Conservation (phyloP, 2,797 vertebrate genomes). For the Simalia tracyae region DNA sequence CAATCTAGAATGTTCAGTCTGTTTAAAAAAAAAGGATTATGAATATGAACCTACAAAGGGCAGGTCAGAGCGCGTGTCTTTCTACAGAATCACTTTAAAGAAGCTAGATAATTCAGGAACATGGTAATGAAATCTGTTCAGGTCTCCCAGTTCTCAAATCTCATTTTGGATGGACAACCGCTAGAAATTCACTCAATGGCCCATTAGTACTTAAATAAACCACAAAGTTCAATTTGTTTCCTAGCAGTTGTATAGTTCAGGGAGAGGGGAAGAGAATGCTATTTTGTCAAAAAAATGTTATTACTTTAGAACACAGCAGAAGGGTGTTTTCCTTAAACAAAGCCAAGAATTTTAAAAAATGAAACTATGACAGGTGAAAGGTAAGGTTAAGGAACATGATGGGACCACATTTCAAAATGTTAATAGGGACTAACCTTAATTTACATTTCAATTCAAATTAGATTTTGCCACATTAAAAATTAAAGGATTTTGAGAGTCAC, state of each 20-base stretch:
- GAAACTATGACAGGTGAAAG: background rate
- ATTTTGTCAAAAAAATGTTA: background rate
- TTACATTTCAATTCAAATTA: background rate
- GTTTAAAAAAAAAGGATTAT: slow-evolving; percentile 34
- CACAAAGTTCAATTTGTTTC: background rate
- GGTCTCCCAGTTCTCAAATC: slow-evolving; percentile 26
- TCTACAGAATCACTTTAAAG: slow-evolving; percentile 33
- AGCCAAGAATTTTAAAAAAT: background rate
- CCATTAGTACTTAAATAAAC: background rate
- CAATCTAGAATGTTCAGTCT: slow-evolving; percentile 46
- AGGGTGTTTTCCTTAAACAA: background rate
- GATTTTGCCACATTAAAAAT: background rate
- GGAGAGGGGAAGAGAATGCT: too few relatives aligned
- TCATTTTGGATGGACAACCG: slow-evolving; percentile 19
- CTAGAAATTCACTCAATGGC: slow-evolving; percentile 16
- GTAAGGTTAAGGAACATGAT: background rate
- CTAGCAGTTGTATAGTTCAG: background rate
- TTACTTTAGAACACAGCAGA: background rate
- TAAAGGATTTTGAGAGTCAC: background rate
- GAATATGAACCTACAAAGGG: slow-evolving; percentile 23
- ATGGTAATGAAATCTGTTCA: slow-evolving; percentile 23
- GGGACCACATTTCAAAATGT: background rate
- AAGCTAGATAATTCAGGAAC: slow-evolving; percentile 18
- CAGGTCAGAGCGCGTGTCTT: background rate
- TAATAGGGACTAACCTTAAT: background rate